Conservation (phyloP, 2,113 vertebrate species). For the Lophotis ruficrista region DNA sequence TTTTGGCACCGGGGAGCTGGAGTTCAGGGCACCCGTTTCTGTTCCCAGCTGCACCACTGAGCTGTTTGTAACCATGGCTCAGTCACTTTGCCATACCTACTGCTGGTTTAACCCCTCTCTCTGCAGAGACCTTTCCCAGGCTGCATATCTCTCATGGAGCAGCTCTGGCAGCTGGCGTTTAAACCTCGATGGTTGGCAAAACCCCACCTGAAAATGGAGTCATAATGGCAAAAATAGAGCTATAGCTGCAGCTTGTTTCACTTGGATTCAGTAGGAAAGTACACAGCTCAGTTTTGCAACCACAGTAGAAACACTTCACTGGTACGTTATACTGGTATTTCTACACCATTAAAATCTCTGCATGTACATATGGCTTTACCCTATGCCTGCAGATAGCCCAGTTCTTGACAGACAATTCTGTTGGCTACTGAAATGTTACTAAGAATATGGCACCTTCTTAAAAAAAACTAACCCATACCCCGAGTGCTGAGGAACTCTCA, state of each 20-base stretch:
- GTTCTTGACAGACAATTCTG: not conserved
- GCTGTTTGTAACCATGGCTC: accelerated
- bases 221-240: not conserved
- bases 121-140: not conserved
- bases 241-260: not conserved
- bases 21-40: not conserved
- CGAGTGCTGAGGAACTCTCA: not conserved
- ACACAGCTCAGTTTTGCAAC: not conserved
- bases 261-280: not conserved
- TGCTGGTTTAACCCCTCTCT: not conserved
- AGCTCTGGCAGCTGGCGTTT: not conserved
- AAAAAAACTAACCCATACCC: not conserved
- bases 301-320: not conserved
- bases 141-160: not conserved
- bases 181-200: not conserved
- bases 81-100: not conserved
- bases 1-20: not conserved
- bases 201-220: not conserved
- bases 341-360: constrained; percentile 31
- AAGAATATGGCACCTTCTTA: not conserved
- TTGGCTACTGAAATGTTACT: not conserved
- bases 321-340: not conserved
- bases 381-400: not conserved
- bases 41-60: not conserved
- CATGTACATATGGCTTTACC: not conserved